Conservation (phyloP, 1,140 invertebrate species). For the Zaprionus africanus region DNA sequence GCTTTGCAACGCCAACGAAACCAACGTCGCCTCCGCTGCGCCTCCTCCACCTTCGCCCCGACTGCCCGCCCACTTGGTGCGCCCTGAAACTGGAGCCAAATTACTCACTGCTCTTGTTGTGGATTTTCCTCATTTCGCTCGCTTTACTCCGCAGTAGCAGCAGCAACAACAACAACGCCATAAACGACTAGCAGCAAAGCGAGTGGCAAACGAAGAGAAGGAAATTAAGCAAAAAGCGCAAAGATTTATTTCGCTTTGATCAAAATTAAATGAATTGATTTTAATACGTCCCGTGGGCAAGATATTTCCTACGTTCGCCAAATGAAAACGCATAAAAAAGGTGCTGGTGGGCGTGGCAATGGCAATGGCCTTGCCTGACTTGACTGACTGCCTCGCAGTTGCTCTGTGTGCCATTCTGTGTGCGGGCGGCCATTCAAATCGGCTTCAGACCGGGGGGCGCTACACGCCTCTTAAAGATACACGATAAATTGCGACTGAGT, state of each 20-base stretch:
- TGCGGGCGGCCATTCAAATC: conserved; percentile 17
- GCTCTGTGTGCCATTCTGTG: conserved; percentile 17
- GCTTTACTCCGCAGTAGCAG: conserved; percentile 18
- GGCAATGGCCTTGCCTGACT: conserved; percentile 10
- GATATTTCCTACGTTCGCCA: conserved; percentile 76
- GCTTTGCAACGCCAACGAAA: conserved; percentile 53
- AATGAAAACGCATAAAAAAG: conserved; percentile 81
- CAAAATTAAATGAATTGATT: conserved; percentile 83
- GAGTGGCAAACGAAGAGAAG: conserved; percentile 48
- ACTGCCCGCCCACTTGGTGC: conserved; percentile 6
- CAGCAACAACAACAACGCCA: conserved; percentile 1
- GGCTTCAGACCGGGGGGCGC: background rate
- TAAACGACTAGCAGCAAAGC: background rate
- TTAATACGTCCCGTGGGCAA: conserved; percentile 82
- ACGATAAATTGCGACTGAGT: conserved; percentile 63
- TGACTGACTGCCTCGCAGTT: conserved; percentile 34
- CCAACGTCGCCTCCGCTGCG: background rate
- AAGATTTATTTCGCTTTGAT: conserved; percentile 83
- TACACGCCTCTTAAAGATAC: conserved; percentile 48
- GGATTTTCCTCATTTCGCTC: conserved; percentile 69
- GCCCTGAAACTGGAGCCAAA: conserved; percentile 60
- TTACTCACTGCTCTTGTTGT: conserved; percentile 79
- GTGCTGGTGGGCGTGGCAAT: conserved; percentile 55
- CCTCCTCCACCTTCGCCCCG: background rate
- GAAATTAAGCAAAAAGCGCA: conserved; percentile 83